Evolutionary conservation across 1,140 invertebrate genomes (phyloP).

Genomic region (Aphis craccivora): DNA sequence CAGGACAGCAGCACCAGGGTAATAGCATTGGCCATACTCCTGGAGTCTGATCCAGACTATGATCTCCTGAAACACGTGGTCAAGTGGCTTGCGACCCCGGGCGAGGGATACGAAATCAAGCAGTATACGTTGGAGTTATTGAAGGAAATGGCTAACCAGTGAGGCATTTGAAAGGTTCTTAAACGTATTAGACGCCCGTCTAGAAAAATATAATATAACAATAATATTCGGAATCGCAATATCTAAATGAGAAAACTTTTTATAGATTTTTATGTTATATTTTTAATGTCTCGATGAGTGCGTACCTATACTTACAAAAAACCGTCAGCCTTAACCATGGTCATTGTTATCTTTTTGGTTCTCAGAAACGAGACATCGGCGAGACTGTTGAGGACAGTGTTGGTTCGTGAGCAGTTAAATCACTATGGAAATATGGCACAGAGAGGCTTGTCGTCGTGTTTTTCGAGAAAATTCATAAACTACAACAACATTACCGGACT

Average conservation of each 20-base stretch:
- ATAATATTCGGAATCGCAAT: neutral
- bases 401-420: conserved; percentile 66
- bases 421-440: conserved; percentile 76
- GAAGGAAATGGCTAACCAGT: conserved; percentile 69
- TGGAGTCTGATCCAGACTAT: conserved; percentile 69
- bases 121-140: conserved; percentile 74
- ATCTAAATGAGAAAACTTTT: neutral
- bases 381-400: conserved; percentile 61
- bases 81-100: conserved; percentile 67
- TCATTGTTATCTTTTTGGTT: neutral
- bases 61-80: conserved; percentile 68
- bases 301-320: neutral
- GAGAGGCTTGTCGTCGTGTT: conserved; percentile 76
- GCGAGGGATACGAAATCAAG: conserved; percentile 72
- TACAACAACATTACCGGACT: conserved; percentile 73
- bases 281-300: neutral
- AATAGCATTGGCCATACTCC: conserved; percentile 76
- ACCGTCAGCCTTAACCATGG: neutral
- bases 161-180: conserved; percentile 58
- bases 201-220: neutral
- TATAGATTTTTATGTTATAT: too few species aligned
- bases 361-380: neutral
- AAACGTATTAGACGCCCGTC: conserved; percentile 17
- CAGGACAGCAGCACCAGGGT: conserved; percentile 77
- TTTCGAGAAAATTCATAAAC: conserved; percentile 70